phyloP scores from a whole-genome alignment of 2,888 invertebrate species.

The Idaea dimidiata region DNA sequence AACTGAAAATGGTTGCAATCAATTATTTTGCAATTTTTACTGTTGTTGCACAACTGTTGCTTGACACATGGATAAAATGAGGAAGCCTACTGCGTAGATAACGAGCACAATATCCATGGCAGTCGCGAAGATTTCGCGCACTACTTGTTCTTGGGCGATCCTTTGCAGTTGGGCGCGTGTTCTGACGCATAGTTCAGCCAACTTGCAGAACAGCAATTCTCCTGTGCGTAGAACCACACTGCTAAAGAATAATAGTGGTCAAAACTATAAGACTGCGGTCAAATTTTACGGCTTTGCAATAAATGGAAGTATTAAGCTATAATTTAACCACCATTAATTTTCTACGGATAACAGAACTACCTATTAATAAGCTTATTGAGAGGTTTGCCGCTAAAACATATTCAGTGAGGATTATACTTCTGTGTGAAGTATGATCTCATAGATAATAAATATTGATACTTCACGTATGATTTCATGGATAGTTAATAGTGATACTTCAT shows the following conservation, averaged over 20 bases:
- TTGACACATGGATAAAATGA: constrained; percentile 60
- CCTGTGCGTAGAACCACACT: constrained; percentile 44
- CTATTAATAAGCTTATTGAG: too few relatives aligned
- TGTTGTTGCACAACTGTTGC: constrained; percentile 23
- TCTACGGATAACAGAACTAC: too few relatives aligned
- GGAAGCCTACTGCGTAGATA: constrained; percentile 62
- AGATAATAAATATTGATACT: too few relatives aligned
- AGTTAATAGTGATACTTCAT: too few relatives aligned
- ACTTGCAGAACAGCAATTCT: constrained; percentile 37
- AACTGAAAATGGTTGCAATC: background rate
- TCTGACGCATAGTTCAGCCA: constrained; percentile 32
- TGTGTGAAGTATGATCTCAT: too few relatives aligned
- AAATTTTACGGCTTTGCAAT: background rate
- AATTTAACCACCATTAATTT: too few relatives aligned
- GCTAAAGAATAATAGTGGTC: constrained; percentile 17
- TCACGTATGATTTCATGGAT: too few relatives aligned
- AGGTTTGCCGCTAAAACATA: too few relatives aligned
- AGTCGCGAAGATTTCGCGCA: constrained; percentile 53
- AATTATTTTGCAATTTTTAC: background rate
- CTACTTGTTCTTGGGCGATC: constrained; percentile 40
- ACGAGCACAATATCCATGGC: constrained; percentile 58
- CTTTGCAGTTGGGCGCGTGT: constrained; percentile 35
- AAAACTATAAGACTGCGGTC: background rate
- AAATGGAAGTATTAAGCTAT: too few relatives aligned
- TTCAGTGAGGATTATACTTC: too few relatives aligned